Evolutionary conservation across 2,888 invertebrate species (phyloP), one percentile per base, ranked within the genome.

Genomic region (Lypha dubia): DNA sequence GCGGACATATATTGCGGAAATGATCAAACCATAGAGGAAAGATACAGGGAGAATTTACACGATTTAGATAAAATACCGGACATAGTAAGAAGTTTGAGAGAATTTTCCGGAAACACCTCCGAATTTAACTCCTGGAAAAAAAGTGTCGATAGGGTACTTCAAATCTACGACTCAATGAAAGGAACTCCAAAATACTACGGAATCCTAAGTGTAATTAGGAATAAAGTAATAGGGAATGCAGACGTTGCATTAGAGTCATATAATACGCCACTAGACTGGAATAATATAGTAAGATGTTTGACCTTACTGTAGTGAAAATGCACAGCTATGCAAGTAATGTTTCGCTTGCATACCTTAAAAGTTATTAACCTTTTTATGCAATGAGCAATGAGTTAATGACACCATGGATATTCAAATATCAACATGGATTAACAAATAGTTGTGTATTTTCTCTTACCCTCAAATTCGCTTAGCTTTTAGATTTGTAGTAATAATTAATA

Each of bases 251-350:
- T 35, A 8, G 35, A 35, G 7, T 35, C 35, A 35, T 35, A 6
- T 35, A 35, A 35, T 35, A 35, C 58, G 35, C 58, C 58, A 41
- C 15, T 38, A 15, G 46, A 63, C n/a, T 63, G 63, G 63, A 15
- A 24, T 13, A 17, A 63, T 24, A 62, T 58, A 20, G 13, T 22
- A 1, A 60, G 28, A 70, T 76, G 84, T 63, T 58, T 86, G 1
- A 79, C 60, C 1, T 32, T 81, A n/a, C 84, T n/a, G n/a, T n/a
- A n/a, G n/a, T n/a, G n/a, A n/a, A n/a, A n/a, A n/a, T n/a, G n/a
- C n/a, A n/a, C n/a, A n/a, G n/a, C n/a, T n/a, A n/a, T n/a, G n/a
- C n/a, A n/a, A n/a, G n/a, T n/a, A n/a, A n/a, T n/a, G n/a, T n/a
- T n/a, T n/a, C n/a, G n/a, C n/a, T n/a, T n/a, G n/a, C n/a, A n/a